phyloP scores from a whole-genome alignment of 2,888 invertebrate species.

The Hypercompe scribonia region DNA sequence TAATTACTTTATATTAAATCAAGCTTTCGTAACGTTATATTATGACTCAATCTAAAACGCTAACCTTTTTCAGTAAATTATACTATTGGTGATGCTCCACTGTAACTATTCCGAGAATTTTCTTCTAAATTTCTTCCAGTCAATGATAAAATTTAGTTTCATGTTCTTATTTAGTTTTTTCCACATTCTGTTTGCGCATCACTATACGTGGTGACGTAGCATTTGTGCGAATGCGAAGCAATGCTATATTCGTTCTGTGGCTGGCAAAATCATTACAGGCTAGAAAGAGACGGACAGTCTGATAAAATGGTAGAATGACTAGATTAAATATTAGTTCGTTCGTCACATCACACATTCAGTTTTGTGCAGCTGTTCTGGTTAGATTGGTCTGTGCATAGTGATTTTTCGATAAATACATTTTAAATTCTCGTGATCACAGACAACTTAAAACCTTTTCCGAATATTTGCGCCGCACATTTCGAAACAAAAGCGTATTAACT shows the following conservation, averaged over 20 bases:
- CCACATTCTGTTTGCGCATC: not conserved
- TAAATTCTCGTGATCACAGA: constrained; percentile 46
- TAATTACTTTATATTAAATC: no score
- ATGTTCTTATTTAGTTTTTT: not conserved
- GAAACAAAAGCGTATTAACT: constrained; percentile 23
- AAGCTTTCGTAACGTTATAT: no score
- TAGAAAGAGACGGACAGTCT: constrained; percentile 29
- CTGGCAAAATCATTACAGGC: constrained; percentile 10
- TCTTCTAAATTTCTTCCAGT: no score
- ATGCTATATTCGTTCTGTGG: not conserved
- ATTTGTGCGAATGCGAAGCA: constrained; percentile 7
- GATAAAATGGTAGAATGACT: constrained; percentile 41
- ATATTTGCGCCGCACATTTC: constrained; percentile 22
- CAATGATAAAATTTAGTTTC: not conserved
- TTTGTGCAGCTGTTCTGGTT: constrained; percentile 57
- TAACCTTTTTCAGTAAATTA: not conserved
- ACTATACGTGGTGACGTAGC: constrained; percentile 34
- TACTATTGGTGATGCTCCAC: not conserved
- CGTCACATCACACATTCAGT: constrained; percentile 42
- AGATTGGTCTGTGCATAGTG: constrained; percentile 46
- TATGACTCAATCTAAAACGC: not conserved
- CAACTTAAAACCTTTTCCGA: constrained; percentile 19
- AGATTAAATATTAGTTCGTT: constrained; percentile 52
- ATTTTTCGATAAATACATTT: constrained; percentile 35
- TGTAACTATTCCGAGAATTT: not conserved